phyloP scores from a whole-genome alignment of 2,797 vertebrate genomes.

The Anguilla pacifica region DNA sequence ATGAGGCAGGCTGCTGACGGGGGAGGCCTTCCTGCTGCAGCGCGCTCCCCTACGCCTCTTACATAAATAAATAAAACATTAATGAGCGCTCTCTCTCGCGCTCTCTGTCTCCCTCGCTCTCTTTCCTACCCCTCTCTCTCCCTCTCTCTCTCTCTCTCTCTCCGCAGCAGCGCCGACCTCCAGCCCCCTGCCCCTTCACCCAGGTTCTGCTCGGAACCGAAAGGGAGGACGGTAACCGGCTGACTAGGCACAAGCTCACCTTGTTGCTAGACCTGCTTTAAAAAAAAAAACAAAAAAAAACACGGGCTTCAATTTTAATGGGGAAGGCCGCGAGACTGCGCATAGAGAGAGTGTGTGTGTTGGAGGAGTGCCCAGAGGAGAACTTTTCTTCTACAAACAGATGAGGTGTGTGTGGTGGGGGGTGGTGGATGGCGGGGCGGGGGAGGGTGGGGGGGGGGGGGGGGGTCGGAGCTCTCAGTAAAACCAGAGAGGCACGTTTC shows the following conservation, averaged over 20 bases:
- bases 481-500: neutral
- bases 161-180: neutral
- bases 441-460: too few species aligned
- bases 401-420: neutral
- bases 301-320: neutral
- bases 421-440: neutral
- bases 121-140: neutral
- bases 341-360: neutral
- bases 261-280: neutral
- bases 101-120: neutral
- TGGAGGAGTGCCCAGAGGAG: neutral
- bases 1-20: constrained; percentile 47
- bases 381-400: neutral
- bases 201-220: neutral
- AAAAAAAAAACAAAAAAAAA: neutral
- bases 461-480: neutral
- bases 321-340: neutral
- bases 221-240: neutral
- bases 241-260: neutral
- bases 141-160: constrained; percentile 24
- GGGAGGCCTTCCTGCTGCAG: constrained; percentile 43
- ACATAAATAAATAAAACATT: constrained; percentile 54
- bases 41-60: constrained; percentile 40
- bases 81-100: constrained; percentile 27
- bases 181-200: neutral